These are phyloP conservation scores for Chaenocephalus aceratus DNA, from an alignment of 2,113 vertebrate species.

Conservation along the genomic window DNA sequence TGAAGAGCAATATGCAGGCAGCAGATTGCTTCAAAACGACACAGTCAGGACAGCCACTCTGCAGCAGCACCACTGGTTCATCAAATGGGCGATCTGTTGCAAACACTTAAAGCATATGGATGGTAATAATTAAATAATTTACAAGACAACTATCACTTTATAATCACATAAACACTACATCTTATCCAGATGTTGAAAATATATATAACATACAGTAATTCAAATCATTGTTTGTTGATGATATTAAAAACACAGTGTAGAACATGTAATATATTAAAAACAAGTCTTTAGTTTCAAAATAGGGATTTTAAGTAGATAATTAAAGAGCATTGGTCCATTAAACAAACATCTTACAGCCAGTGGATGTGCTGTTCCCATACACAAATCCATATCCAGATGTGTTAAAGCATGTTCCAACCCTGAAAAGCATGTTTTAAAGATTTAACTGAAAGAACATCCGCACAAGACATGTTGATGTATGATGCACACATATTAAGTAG, in stretches of 20 bases:
- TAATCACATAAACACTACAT: not conserved
- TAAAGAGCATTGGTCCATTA: not conserved
- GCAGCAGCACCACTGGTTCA: not conserved
- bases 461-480: not conserved
- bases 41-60: conserved; percentile 54
- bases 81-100: no score
- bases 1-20: not conserved
- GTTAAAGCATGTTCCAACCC: conserved; percentile 2
- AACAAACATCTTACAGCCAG: conserved; percentile 23
- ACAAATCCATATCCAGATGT: rapidly evolving
- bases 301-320: not conserved
- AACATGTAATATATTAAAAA: not conserved
- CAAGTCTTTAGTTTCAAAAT: not conserved
- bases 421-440: conserved; percentile 7
- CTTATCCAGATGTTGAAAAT: not conserved
- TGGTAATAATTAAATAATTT: no score
- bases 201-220: no score
- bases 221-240: not conserved
- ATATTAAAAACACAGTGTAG: not conserved
- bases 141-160: not conserved
- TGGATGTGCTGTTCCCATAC: not conserved
- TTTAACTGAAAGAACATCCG: conserved; percentile 2
- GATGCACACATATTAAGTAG: not conserved
- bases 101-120: no score
- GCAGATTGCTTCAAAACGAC: rapidly evolving